phyloP scores from a whole-genome alignment of 2,113 vertebrate genomes.

The Apaloderma vittatum region DNA sequence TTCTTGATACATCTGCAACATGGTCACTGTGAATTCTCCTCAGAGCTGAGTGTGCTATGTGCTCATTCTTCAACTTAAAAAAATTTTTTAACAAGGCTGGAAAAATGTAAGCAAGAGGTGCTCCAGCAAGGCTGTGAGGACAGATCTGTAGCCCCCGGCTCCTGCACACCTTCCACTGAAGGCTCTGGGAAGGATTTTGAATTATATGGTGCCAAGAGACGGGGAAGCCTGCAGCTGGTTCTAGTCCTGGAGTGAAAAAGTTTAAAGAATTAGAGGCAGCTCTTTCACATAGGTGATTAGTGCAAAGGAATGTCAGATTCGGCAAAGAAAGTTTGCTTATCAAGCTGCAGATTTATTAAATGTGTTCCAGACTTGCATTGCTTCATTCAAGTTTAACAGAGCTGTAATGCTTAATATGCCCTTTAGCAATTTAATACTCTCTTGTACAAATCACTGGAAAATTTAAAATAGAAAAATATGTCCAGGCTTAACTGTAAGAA shows the following conservation, averaged over 20 bases:
- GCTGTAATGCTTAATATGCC: conserved; percentile 45
- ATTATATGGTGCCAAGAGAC: neutral
- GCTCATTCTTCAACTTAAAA: neutral
- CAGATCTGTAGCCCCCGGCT: neutral
- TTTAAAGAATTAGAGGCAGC: conserved; percentile 35
- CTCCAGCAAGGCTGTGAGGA: neutral
- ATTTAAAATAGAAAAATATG: conserved; percentile 68
- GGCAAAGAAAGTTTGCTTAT: conserved; percentile 15
- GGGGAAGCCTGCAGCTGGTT: neutral
- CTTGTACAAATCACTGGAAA: conserved; percentile 68
- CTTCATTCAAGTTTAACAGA: conserved; percentile 49
- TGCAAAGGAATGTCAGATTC: conserved; percentile 38
- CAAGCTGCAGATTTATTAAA: conserved; percentile 40
- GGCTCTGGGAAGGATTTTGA: neutral
- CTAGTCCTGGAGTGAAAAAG: neutral
- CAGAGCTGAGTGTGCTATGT: neutral
- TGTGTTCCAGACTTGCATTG: conserved; percentile 31
- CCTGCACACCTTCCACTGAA: conserved; percentile 25
- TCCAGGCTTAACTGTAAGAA: conserved; percentile 59
- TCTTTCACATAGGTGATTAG: conserved; percentile 39
- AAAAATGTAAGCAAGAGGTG: neutral
- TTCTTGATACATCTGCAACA: neutral
- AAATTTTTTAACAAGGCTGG: neutral
- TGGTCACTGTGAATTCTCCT: neutral
- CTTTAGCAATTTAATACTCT: conserved; percentile 48